A percentile compares a stretch with the other conserved stretches of the same genome.
Evolutionary conservation across 2,888 invertebrate genomes (phyloP).

Genomic region (Dasypogon diadema): DNA sequence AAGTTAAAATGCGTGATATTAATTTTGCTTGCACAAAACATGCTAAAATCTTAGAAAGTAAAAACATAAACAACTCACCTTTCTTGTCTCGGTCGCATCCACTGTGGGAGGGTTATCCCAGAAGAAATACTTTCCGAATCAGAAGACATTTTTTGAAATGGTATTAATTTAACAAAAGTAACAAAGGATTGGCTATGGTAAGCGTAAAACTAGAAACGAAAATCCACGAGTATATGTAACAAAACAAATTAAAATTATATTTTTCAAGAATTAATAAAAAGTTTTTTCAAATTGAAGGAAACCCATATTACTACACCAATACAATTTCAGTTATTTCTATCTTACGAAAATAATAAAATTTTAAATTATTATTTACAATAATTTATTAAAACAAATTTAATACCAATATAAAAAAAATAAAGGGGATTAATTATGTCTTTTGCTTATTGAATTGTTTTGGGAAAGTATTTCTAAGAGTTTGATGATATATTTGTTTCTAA

Average conservation of each 20-base stretch:
- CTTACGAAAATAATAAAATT: not conserved
- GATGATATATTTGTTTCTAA: slow-evolving; percentile 35
- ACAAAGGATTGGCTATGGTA: too few species aligned
- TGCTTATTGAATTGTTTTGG: not conserved
- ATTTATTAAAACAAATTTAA: not conserved
- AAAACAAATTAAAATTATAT: slow-evolving; percentile 27
- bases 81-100: slow-evolving; percentile 75
- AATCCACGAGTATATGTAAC: slow-evolving; percentile 35
- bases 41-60: too few species aligned
- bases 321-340: not conserved
- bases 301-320: not conserved
- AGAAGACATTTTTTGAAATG: slow-evolving; percentile 53
- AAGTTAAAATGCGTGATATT: too few species aligned
- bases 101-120: slow-evolving; percentile 77
- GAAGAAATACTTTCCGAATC: slow-evolving; percentile 71
- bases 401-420: slow-evolving; percentile 16
- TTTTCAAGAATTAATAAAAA: slow-evolving; percentile 34
- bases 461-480: slow-evolving; percentile 46
- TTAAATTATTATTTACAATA: slow-evolving; percentile 29
- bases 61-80: slow-evolving; percentile 56
- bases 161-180: not conserved
- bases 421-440: slow-evolving; percentile 5
- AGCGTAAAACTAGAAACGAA: not conserved
- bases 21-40: too few species aligned
- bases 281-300: not conserved